Conservation (phyloP, 2,888 invertebrate species). For the Caradrina clavipalpis region DNA sequence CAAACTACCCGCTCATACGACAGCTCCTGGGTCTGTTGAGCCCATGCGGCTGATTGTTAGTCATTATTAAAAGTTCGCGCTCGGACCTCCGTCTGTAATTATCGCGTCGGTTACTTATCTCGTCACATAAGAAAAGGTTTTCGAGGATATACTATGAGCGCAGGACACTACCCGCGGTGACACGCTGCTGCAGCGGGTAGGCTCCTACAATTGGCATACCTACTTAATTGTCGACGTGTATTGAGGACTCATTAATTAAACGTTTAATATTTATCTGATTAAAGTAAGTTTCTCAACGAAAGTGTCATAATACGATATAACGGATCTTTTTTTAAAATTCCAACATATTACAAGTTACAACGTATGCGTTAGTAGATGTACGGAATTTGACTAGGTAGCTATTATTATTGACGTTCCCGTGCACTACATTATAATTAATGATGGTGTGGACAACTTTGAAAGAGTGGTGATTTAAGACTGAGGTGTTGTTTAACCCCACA, state of each 20-base stretch:
- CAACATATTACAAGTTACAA: not conserved
- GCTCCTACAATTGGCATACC: not conserved
- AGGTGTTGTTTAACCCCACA: conserved; percentile 42
- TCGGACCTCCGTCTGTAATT: not conserved
- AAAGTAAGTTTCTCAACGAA: not conserved
- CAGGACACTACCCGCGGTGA: not conserved
- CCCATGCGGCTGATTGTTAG: not conserved
- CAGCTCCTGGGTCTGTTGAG: not conserved
- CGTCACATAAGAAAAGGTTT: conserved; percentile 5
- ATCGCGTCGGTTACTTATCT: conserved; percentile 26
- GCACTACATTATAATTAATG: conserved; percentile 24
- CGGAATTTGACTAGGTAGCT: not conserved
- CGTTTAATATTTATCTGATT: not conserved
- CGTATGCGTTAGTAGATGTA: not conserved
- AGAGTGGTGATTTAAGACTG: conserved; percentile 24
- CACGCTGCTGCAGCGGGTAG: not conserved
- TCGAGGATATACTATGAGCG: not conserved
- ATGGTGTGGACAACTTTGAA: conserved; percentile 20
- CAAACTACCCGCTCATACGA: conserved; percentile 1
- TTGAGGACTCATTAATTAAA: not conserved
- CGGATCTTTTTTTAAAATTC: not conserved
- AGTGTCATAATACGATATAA: not conserved
- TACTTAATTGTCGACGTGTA: conserved; percentile 10
- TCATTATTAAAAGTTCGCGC: conserved; percentile 3
- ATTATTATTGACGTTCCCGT: not conserved